These are phyloP conservation scores for Synaphobranchus kaupii DNA, from an alignment of 2,797 vertebrate species.

Conservation along the genomic window DNA sequence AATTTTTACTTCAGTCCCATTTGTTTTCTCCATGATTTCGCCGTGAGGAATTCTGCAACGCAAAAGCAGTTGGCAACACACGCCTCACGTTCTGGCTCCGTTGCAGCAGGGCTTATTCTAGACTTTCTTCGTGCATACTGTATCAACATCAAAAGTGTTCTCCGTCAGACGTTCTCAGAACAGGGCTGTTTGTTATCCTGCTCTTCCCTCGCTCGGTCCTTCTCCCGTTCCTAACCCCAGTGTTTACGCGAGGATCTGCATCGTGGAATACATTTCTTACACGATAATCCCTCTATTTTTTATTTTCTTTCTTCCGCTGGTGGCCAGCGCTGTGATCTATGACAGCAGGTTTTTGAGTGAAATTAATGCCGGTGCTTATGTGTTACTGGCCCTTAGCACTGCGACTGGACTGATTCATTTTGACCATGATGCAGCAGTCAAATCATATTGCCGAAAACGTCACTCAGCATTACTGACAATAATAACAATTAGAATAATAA, in stretches of 20 bases:
- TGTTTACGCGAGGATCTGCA: slow-evolving; percentile 72
- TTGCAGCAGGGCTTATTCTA: background rate
- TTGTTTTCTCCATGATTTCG: background rate
- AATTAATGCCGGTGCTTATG: slow-evolving; percentile 71
- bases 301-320: slow-evolving; percentile 69
- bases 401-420: background rate
- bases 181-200: slow-evolving; percentile 67
- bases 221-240: slow-evolving; percentile 58
- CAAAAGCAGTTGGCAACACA: slow-evolving; percentile 5
- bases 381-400: slow-evolving; percentile 59
- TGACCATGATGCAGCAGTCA: background rate
- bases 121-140: slow-evolving; percentile 34
- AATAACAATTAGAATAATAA: background rate
- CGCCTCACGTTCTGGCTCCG: background rate
- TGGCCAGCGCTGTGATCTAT: slow-evolving; percentile 72
- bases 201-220: slow-evolving; percentile 67
- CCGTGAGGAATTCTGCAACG: background rate
- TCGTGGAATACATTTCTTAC: slow-evolving; percentile 71
- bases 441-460: background rate
- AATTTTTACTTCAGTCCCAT: background rate
- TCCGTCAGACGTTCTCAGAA: slow-evolving; percentile 62
- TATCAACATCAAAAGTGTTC: slow-evolving; percentile 68
- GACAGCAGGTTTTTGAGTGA: slow-evolving; percentile 73
- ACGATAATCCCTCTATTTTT: slow-evolving; percentile 68
- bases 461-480: background rate